Evolutionary conservation across 92 coral and sea anemone species (phyloP), one percentile per base, ranked within the genome.

Genomic region (Actinostola sp.): DNA sequence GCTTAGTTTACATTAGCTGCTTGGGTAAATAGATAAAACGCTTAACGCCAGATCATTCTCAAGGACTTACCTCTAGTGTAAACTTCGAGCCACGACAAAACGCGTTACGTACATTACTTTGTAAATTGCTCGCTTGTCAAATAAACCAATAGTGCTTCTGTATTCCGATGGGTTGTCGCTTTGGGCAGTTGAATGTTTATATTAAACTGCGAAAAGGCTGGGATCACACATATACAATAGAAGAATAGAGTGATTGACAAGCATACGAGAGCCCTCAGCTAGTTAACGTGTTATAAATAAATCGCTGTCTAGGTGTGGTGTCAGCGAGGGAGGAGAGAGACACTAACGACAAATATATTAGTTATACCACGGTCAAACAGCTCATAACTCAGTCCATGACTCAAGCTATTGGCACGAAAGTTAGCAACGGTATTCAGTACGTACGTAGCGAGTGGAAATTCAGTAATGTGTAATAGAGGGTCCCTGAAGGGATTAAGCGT

Each of bases 241-340:
- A 66, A 54, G 58, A 57, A 56, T 54, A 52, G 67, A 7, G 10
- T 77, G 75, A 77, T 68, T 77, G 83, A 67, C 81, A 63, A 23
- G 43, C 46, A 8, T 19, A 33, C 33, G 21, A 41, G 30, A 17
- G 63, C 63, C 32, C 75, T 48, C 28, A 7, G 75, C 32, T 75
- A 75, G 64, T 64, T 63, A 49, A 41, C 23, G 42, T 8, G 32
- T 34, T 25, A 61, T 48, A 48, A 28, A 57, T 13, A 31, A 27
- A 38, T 12, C 13, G 23, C 24, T 1, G 10, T 50, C 28, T 33
- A 42, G 57, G 57, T 38, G 63, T 57, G 63, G 63, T 27, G 39
- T 4, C 21, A 3, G 59, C 21, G 59, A 8, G 30, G 59, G 59
- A 52, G 59, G 63, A 5, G 11, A 36, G 11, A 36, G 4, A 11